Percentiles rank a stretch among this genome's conserved stretches.
These are phyloP conservation scores for Nannoperca australis DNA, from an alignment of 2,797 vertebrate species.

Conservation along the genomic window DNA sequence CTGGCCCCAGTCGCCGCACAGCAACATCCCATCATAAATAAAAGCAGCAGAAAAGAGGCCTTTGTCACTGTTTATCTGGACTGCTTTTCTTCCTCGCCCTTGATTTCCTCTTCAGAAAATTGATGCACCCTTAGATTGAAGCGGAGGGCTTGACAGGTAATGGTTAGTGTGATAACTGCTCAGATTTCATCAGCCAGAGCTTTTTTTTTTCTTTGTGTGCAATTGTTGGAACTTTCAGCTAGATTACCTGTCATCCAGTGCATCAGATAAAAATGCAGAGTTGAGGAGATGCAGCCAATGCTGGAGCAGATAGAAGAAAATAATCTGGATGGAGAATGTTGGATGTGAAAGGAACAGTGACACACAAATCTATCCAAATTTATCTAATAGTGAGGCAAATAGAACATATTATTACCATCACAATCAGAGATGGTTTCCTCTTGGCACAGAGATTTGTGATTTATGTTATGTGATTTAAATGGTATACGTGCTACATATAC, in stretches of 20 bases:
- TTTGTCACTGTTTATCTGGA: constrained; percentile 99
- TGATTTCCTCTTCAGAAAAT: constrained; percentile 99
- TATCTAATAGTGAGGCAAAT: constrained; percentile 89
- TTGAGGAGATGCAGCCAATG: constrained; percentile 85
- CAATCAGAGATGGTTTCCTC: constrained; percentile 57
- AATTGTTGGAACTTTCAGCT: constrained; percentile 99
- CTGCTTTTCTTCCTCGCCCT: constrained; percentile 98
- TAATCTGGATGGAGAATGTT: constrained; percentile 87
- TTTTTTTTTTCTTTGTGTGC: constrained; percentile 87
- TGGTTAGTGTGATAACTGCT: constrained; percentile 99
- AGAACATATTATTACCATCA: constrained; percentile 72
- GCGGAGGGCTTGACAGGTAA: constrained; percentile 99
- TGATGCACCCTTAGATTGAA: constrained; percentile 99
- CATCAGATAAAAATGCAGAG: constrained; percentile 97
- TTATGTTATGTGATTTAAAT: constrained; percentile 64
- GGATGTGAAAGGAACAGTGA: constrained; percentile 63
- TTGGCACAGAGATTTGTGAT: constrained; percentile 57
- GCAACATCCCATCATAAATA: constrained; percentile 99
- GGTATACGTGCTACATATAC: constrained; percentile 32
- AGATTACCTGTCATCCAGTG: constrained; percentile 98
- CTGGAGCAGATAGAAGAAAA: constrained; percentile 87
- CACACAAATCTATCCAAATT: constrained; percentile 83
- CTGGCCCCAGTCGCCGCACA: constrained; percentile 91
- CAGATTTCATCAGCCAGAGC: constrained; percentile 98
- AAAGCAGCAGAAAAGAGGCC: constrained; percentile 92